Base-by-base conservation (phyloP, 2,113 vertebrate genomes). In the Speoplatyrhinus poulsoni region DNA sequence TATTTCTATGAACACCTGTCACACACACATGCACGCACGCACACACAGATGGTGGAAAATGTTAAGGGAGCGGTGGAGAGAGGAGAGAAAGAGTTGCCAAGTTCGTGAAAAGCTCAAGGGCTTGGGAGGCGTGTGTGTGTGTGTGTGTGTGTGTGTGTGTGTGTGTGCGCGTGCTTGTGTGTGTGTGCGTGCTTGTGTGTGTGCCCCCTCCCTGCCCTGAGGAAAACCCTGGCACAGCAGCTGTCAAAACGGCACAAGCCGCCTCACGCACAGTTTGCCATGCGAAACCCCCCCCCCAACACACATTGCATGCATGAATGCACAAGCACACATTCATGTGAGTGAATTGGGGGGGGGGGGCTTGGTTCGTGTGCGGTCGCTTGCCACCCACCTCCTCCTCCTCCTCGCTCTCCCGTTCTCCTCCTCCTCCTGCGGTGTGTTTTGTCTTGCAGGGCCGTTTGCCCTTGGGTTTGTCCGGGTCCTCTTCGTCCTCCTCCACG, bases 391-490 rank as follows among this genome's bases (percentile, higher is more conserved):
- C 58, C 79, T 47, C 88, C 88, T 79, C 90, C 26, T 26, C 26
- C 26, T 26, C 89, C 67, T 91, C 93, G 60, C 52, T 26, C 65
- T 88, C 91, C 1, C 92, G 83, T 72, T 90, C 85, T 3, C 88
- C 72, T 36, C 90, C 72, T 77, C 89, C 84, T 68, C 91, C 90
- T 36, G 90, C 91, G 71, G 94, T 92, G 88, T 98, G 95, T 89
- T 98, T 98, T 82, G 91, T 96, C 92, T 98, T 98, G 89, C 94
- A 96, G 80, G 94, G 93, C 62, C 95, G 92, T 83, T 98, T 98
- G 89, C 96, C 96, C 79, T 95, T 94, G 80, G 96, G 96, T 78
- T 96, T 96, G 88, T 93, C 91, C 3, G 85, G 88, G 84, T 94
- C 93, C 49, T 89, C 82, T 72, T 93, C 92, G 83, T 90, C 82